Base-by-base conservation (phyloP, 2,888 invertebrate genomes). In the Lepidochitona cinerea region DNA sequence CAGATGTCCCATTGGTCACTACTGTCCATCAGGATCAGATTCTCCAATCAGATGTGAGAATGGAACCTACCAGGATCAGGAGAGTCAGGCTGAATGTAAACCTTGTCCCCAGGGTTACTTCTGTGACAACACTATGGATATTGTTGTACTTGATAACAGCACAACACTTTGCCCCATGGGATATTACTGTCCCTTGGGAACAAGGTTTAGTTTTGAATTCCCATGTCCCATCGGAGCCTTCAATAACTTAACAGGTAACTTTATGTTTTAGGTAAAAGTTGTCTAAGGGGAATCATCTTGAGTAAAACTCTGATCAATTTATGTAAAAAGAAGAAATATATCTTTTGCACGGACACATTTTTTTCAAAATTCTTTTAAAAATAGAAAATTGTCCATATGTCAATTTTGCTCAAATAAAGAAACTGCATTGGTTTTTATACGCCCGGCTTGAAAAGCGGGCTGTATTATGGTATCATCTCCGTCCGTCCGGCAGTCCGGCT, bases 161-260 rank as follows among this genome's bases (percentile, higher is more conserved):
- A 84, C 85, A 36, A 82, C 83, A 0, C 69, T 85, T 37, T 86
- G 86, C 72, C 86, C 87, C 6, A 81, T 82, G 78, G 87, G 87
- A 9, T 80, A 84, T 69, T 87, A 83, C 78, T 87, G 87, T 75
- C 85, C 86, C 23, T 59, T 69, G 12, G 87, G 86, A 54, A 89
- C 89, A 0, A 76, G 85, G 64, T 89, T 79, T 73, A 75, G 70
- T 73, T 85, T 76, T 37, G 86, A 89, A 73, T 85, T 79, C 77
- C 87, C 85, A 2, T 89, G 89, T 78, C 88, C 89, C 9, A 82
- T 87, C 9, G 89, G 89, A 64, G 87, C 87, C 5, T 89, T 87
- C 80, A 88, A 84, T 74, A 89, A 88, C 76, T 70, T 76, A 52
- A 88, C 87, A 73, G 88, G 88, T 87, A 68, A 49, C 3, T 5